Evolutionary conservation across 2,797 vertebrate species (phyloP), one percentile per base, ranked within the genome.

Genomic region (Urophycis tenuis): DNA sequence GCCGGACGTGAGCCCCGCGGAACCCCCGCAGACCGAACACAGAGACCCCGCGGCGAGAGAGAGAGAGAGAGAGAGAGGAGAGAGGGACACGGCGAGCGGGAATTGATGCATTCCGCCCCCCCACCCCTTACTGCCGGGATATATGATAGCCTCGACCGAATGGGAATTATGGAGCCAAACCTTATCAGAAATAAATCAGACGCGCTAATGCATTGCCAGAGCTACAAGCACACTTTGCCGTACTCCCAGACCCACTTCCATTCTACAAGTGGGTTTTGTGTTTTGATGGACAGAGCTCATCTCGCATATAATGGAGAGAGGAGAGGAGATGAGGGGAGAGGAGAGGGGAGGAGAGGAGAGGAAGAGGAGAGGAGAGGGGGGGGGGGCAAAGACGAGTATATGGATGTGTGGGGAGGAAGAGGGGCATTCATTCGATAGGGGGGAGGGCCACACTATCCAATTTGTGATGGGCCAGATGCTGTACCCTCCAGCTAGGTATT

Each of bases 401-500:
- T 45, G 41, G 64, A 77, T 74, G 75, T 76, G 64, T 45, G 77
- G 69, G 74, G 69, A 1, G 79, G 31, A 34, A 1, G 83, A 82
- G 85, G 84, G 60, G 25, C 60, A 29, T 67, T 10, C 60, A 67
- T 67, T 67, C 25, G 25, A 25, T 74, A 33, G 73, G 78, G 76
- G 82, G 77, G 72, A 77, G 64, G 78, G 87, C 81, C 78, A 83
- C 79, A 80, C 81, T 76, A 82, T 87, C 88, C 88, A 90, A 92
- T 93, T 92, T 91, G 90, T 87, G 91, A 85, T 75, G 84, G 87
- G 90, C 91, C 92, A 93, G 91, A 91, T 93, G 92, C 88, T 84
- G 81, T 85, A 83, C 91, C 93, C 92, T 91, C 87, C 79, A 93
- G 92, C 90, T 34, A 89, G 84, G 88, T 89, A 90, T 90, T 92